Conservation (phyloP, 1,140 invertebrate species). For the Melanaphis sacchari region DNA sequence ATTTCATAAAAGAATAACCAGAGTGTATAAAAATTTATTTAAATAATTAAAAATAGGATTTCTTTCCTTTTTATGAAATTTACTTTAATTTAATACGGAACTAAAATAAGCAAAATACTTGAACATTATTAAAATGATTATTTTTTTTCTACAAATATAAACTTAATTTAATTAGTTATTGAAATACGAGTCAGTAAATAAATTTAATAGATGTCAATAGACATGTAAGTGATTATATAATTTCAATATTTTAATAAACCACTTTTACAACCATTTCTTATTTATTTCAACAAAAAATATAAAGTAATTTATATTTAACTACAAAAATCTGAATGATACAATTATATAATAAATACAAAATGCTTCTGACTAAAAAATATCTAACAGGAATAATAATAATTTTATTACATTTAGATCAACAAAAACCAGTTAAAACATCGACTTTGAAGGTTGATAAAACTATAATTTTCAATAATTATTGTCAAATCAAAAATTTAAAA, state of each 20-base stretch:
- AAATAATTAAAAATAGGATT: not conserved
- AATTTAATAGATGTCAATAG: not conserved
- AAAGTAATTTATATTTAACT: not conserved
- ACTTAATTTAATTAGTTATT: not conserved
- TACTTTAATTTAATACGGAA: not conserved
- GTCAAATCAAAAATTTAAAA: slow-evolving; percentile 10
- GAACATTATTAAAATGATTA: not conserved
- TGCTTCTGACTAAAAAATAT: not conserved
- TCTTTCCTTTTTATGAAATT: not conserved
- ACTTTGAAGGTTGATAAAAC: not conserved
- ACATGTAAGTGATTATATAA: not conserved
- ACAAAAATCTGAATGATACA: no score
- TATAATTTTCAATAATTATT: not conserved
- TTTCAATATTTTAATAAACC: not conserved
- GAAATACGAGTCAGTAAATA: not conserved
- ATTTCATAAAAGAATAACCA: not conserved
- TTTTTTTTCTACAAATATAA: not conserved
- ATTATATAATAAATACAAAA: not conserved
- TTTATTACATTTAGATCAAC: not conserved
- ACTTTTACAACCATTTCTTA: not conserved
- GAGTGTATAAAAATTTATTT: not conserved
- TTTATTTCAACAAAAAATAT: not conserved
- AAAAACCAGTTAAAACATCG: not conserved
- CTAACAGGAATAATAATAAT: not conserved
- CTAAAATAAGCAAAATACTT: not conserved